Evolutionary conservation across 2,888 invertebrate genomes (phyloP), one percentile per base, ranked within the genome.

Genomic region (Xestia ashworthii): DNA sequence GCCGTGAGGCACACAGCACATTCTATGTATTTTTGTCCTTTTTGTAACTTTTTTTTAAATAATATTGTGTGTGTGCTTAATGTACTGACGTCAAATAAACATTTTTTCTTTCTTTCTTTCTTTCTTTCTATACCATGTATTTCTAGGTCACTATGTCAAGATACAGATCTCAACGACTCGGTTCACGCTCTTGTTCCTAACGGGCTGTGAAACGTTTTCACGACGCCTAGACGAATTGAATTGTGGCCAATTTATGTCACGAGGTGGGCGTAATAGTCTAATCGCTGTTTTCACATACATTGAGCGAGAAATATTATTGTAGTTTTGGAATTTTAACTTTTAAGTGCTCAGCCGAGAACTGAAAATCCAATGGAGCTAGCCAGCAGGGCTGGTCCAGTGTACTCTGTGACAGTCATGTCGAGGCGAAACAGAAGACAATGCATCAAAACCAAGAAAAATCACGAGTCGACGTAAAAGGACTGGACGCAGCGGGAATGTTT

Each of bases 81-180:
- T n/a, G n/a, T n/a, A n/a, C n/a, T n/a, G n/a, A n/a, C n/a, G n/a
- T n/a, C n/a, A n/a, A n/a, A n/a, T n/a, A n/a, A n/a, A n/a, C n/a
- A n/a, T n/a, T n/a, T n/a, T n/a, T n/a, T n/a, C n/a, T n/a, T n/a
- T n/a, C n/a, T n/a, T n/a, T n/a, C n/a, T n/a, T n/a, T n/a, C n/a
- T n/a, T n/a, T n/a, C n/a, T n/a, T n/a, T n/a, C n/a, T n/a, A n/a
- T 22, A 55, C 19, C 3, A 50, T 55, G 3, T 55, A 4, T 66
- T 58, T 41, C 19, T 55, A 70, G 66, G 82, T 76, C 25, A 82
- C 5, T 8, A 66, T 82, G 77, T 69, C 77, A 76, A 82, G 50
- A 76, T 66, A 58, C 25, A 53, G 22, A 82, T 70, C 65, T 69
- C 16, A 44, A 68, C 19, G 62, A 32, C 32, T 81, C 58, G 38